These are phyloP conservation scores for Helicorthomorpha holstii DNA, from an alignment of 1,140 invertebrate genomes.

Conservation along the genomic window DNA sequence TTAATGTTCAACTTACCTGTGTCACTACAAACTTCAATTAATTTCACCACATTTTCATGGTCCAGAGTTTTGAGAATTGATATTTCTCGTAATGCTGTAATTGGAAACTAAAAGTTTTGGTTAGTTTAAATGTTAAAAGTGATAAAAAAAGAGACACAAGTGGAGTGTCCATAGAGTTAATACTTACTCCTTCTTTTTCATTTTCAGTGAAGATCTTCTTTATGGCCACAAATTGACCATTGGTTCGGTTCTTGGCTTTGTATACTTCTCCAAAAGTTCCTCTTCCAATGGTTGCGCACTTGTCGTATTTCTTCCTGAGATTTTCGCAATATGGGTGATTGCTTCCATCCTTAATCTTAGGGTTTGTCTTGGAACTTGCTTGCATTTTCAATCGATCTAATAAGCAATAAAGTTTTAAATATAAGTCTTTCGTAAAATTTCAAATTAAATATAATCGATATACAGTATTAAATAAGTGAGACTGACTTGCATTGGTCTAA, in stretches of 20 bases:
- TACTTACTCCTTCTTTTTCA: constrained; percentile 90
- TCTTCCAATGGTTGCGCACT: constrained; percentile 93
- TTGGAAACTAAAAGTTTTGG: constrained; percentile 65
- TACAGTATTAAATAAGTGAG: too few relatives aligned
- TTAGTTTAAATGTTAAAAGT: background rate
- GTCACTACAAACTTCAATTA: constrained; percentile 91
- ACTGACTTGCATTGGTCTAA: too few relatives aligned
- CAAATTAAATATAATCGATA: too few relatives aligned
- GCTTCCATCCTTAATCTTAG: too few relatives aligned
- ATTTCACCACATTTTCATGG: constrained; percentile 93
- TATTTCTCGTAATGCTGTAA: constrained; percentile 93
- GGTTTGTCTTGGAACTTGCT: too few relatives aligned
- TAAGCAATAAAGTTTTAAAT: too few relatives aligned
- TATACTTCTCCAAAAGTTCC: constrained; percentile 99
- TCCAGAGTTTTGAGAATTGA: constrained; percentile 89
- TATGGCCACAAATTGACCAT: constrained; percentile 85
- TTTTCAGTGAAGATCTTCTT: constrained; percentile 99
- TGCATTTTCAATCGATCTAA: too few relatives aligned
- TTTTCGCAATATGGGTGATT: constrained; percentile 84
- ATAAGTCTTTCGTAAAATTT: too few relatives aligned
- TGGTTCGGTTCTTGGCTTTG: constrained; percentile 76
- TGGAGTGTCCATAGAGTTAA: background rate
- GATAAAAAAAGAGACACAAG: background rate
- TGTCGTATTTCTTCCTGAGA: constrained; percentile 84
- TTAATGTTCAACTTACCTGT: constrained; percentile 43